A percentile compares a stretch with the other conserved stretches of the same genome.
Conservation (phyloP, 1,140 invertebrate genomes). For the Drosophila pachea region DNA sequence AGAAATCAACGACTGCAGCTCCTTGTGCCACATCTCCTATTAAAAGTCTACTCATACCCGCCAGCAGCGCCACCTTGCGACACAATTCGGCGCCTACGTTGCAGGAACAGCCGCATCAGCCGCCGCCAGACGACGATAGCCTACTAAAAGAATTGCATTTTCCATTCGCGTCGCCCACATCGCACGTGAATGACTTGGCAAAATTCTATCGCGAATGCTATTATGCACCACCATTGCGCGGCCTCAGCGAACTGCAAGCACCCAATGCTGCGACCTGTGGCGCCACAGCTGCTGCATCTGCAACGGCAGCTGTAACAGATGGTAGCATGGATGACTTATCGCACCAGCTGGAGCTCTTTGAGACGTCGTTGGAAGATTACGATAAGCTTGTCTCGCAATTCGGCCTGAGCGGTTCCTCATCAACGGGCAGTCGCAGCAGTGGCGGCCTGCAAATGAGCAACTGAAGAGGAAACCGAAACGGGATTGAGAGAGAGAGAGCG, state of each 20-base stretch:
- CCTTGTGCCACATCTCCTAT: conserved; percentile 57
- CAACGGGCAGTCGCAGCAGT: conserved; percentile 73
- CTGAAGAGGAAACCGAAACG: conserved; percentile 20
- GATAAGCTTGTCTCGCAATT: conserved; percentile 85
- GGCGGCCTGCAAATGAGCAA: conserved; percentile 76
- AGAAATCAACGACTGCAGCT: conserved; percentile 46
- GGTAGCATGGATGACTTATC: conserved; percentile 84
- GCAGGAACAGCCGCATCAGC: conserved; percentile 18
- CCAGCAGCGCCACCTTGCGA: conserved; percentile 44
- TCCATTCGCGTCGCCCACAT: conserved; percentile 81
- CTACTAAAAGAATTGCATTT: conserved; percentile 79
- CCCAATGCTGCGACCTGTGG: conserved; percentile 36
- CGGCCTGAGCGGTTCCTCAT: conserved; percentile 79
- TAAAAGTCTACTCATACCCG: conserved; percentile 70
- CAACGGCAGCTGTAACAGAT: conserved; percentile 30
- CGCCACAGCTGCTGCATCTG: conserved; percentile 79
- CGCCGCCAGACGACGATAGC: conserved; percentile 63
- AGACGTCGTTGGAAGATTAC: conserved; percentile 86
- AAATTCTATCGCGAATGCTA: conserved; percentile 90
- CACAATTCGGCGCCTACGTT: conserved; percentile 59
- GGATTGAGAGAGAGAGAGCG: neutral
- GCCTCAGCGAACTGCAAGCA: conserved; percentile 81
- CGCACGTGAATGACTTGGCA: conserved; percentile 83
- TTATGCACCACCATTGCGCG: conserved; percentile 85
- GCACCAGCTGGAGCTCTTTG: conserved; percentile 86